Conservation (phyloP, 2,888 invertebrate species). For the Tetropium fuscum region DNA sequence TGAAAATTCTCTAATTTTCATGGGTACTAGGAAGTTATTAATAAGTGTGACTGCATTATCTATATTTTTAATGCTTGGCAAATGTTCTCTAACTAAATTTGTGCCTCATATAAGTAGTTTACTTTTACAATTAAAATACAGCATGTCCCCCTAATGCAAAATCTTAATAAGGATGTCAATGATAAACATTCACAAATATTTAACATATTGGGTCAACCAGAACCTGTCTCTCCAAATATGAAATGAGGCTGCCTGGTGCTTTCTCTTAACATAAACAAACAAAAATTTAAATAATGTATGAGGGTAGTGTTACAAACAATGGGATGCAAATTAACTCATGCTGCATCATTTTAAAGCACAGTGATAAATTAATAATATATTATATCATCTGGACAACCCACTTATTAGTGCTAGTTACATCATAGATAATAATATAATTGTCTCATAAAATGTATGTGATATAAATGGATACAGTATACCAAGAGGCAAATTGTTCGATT, state of each 20-base stretch:
- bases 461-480: conserved; percentile 5
- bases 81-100: too few relatives aligned
- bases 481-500: conserved; percentile 17
- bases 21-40: too few relatives aligned
- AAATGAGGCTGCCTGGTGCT: conserved; percentile 8
- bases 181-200: conserved; percentile 23
- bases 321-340: background rate
- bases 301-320: too few relatives aligned
- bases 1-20: too few relatives aligned
- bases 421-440: conserved; percentile 4
- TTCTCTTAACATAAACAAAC: conserved; percentile 12
- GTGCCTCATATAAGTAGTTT: too few relatives aligned
- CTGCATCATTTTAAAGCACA: too few relatives aligned
- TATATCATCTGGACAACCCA: conserved; percentile 19
- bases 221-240: conserved; percentile 3
- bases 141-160: conserved; percentile 23
- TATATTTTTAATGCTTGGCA: too few relatives aligned
- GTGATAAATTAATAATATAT: conserved; percentile 11
- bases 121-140: too few relatives aligned
- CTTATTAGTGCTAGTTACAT: conserved; percentile 13
- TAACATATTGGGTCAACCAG: conserved; percentile 2
- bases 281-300: too few relatives aligned
- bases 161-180: conserved; percentile 36
- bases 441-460: conserved; percentile 16
- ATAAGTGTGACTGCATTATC: too few relatives aligned